Evolutionary conservation across 92 coral and sea anemone genomes (phyloP), one percentile per base, ranked within the genome.

Genomic region (Epizoanthus fatuus): DNA sequence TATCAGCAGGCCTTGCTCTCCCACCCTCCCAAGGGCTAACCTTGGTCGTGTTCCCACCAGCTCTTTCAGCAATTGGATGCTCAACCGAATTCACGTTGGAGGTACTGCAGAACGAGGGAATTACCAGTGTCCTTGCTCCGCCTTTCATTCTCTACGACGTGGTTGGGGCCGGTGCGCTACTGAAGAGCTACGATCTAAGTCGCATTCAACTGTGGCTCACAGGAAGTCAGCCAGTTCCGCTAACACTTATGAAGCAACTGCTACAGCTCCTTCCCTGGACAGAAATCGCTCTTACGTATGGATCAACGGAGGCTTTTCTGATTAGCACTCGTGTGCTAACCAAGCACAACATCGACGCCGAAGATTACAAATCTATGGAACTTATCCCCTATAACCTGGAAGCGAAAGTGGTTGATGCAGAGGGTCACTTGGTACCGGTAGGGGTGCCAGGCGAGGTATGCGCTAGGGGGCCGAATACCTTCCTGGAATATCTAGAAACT

Each of bases 21-120:
- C 83, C 51, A 15, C 45, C 74, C 37, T 7, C 47, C 13, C 85
- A 37, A 40, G 90, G 90, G 2, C 67, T 75, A 39, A 86, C 90
- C n/a, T 19, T 86, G 6, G 86, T 80, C 14, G 44, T 58, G 9
- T 55, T 86, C 32, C 90, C 90, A 11, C 72, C 90, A n/a, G 72
- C 57, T 20, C 72, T 79, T 10, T 58, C 86, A 62, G 60, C 81
- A 10, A 57, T 69, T 69, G 86, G 85, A 11, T 45, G 80, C 55
- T 69, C 71, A 19, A 63, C 63, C 22, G 80, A 64, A 17, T 51
- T 63, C 22, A 72, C 72, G 16, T 10, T 71, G 63, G 72, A 62
- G 17, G 63, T 79, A 22, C 3, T 86, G 20, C 71, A 76, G 20
- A 70, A 86, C 13, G 90, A 86, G 49, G 47, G 29, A 35, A 70